A percentile compares a stretch with the other conserved stretches of the same genome.
Conservation (phyloP, 37 sponge, comb jelly and placozoan genomes). For the Chondrilla cf. caribensis region DNA sequence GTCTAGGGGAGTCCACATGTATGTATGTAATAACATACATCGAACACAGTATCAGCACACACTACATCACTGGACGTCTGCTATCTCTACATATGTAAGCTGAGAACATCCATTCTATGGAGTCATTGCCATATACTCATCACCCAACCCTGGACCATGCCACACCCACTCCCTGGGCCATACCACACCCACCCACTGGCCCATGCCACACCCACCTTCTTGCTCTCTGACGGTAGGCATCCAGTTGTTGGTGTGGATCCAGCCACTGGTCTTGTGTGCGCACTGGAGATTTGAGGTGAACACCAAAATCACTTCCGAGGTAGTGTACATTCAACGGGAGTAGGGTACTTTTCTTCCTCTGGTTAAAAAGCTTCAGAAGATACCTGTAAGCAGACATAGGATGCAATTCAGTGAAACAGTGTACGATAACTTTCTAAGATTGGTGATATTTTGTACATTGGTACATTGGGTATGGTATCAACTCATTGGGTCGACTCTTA, state of each 20-base stretch:
- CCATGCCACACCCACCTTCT: slow-evolving; percentile 39
- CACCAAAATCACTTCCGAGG: slow-evolving; percentile 50
- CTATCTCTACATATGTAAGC: too few species aligned
- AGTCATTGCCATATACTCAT: too few species aligned
- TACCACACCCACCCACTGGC: slow-evolving; percentile 40
- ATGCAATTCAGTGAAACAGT: neutral
- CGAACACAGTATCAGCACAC: too few species aligned
- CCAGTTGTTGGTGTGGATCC: slow-evolving; percentile 69
- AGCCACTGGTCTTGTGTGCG: slow-evolving; percentile 39
- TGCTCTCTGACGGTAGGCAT: slow-evolving; percentile 70
- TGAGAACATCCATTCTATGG: too few species aligned
- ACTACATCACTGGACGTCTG: too few species aligned
- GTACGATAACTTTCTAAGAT: neutral
- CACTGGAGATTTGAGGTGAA: slow-evolving; percentile 34
- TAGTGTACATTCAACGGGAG: slow-evolving; percentile 60
- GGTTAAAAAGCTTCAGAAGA: slow-evolving; percentile 57
- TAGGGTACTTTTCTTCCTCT: slow-evolving; percentile 19
- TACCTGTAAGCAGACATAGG: slow-evolving; percentile 32
- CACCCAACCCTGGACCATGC: too few species aligned
- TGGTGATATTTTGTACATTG: neutral
- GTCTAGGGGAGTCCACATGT: neutral
- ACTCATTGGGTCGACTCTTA: too few species aligned
- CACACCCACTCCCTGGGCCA: too few species aligned
- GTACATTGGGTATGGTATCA: neutral
- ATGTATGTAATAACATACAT: too few species aligned